Evolutionary conservation across 2,888 invertebrate genomes (phyloP), one percentile per base, ranked within the genome.

Genomic region (Sepiola atlantica): DNA sequence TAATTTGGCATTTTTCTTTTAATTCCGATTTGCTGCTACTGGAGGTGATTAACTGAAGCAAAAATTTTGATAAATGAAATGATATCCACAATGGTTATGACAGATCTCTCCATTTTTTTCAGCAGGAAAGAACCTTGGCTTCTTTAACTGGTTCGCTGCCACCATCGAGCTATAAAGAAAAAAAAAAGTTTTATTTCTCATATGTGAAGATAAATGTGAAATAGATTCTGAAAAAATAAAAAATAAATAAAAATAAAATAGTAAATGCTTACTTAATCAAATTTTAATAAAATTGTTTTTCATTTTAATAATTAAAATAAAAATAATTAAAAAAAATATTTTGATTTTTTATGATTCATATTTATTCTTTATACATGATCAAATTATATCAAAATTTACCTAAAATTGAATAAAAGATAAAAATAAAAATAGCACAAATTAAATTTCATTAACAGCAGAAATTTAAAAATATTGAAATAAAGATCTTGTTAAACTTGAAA

Each of bases 61-160:
- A 77, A 77, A 77, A 77, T 12, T 77, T 77, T 77, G 77, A 77
- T 77, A 77, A 77, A 77, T 77, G 77, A 77, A 77, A 77, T 77
- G 77, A 77, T 77, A 77, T 77, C 77, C 77, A 77, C 77, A 77
- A 77, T 77, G 77, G 77, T 77, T 77, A 77, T n/a, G 77, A 77
- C 32, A 77, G n/a, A 12, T n/a, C 32, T 21, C 32, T 77, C n/a
- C 32, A n/a, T 32, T n/a, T 32, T 77, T 12, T n/a, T 32, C 77
- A 77, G 77, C 77, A 32, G 77, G 77, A n/a, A n/a, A 32, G n/a
- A 28, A 77, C n/a, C n/a, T n/a, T 21, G 1, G 14, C 77, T 77
- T 32, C 77, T 77, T 77, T 77, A 77, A 32, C 77, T 77, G n/a
- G 77, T n/a, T n/a, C 77, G 77, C n/a, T 77, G 77, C 77, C 77